Conservation (phyloP, 2,797 vertebrate species). For the Valencia hispanica region DNA sequence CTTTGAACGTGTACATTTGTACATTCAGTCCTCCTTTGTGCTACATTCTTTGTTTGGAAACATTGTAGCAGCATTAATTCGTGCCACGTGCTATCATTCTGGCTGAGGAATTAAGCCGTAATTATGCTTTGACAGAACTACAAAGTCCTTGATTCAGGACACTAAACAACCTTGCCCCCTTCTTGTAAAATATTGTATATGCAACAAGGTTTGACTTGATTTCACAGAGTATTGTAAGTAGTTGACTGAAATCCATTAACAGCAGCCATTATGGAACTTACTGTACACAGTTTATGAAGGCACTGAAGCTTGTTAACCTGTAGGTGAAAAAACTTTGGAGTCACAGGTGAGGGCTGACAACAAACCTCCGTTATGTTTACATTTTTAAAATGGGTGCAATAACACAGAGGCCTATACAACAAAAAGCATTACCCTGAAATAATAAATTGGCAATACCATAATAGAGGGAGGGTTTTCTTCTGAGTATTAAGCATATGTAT, state of each 20-base stretch:
- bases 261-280: background rate
- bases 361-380: background rate
- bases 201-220: background rate
- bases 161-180: background rate
- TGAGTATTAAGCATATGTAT: background rate
- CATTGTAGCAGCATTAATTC: background rate
- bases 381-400: background rate
- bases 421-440: background rate
- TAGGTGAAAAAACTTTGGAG: no score
- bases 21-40: background rate
- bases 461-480: background rate
- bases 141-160: background rate
- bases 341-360: background rate
- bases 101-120: background rate
- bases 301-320: background rate
- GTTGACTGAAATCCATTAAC: background rate
- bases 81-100: background rate
- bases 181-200: background rate
- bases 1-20: background rate
- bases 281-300: background rate
- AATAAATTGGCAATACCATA: background rate
- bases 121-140: background rate
- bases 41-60: background rate
- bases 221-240: background rate
- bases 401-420: background rate